These are phyloP conservation scores for Prionace glauca DNA, from an alignment of 2,797 vertebrate species.

Conservation along the genomic window DNA sequence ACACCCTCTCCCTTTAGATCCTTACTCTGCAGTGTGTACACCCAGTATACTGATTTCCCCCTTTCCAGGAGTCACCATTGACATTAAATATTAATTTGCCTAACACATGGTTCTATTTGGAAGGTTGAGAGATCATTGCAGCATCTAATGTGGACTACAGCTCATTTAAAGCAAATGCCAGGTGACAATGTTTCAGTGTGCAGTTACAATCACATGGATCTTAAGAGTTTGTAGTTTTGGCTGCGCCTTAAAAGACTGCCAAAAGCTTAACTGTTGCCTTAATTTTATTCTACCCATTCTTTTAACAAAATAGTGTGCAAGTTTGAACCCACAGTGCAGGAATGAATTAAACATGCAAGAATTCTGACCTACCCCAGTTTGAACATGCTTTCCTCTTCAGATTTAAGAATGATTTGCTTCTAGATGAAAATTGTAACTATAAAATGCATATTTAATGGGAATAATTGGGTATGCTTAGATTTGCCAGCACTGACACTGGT, in stretches of 20 bases:
- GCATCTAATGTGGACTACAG: too few relatives aligned
- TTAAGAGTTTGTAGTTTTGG: background rate
- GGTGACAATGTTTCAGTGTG: background rate
- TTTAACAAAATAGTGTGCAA: background rate
- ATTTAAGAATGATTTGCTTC: background rate
- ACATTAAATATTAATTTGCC: background rate
- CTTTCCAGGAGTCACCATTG: background rate
- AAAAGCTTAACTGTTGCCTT: background rate
- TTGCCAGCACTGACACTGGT: background rate
- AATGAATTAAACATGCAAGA: background rate
- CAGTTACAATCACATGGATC: background rate
- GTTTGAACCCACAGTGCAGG: background rate
- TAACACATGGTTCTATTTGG: background rate
- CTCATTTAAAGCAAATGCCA: background rate
- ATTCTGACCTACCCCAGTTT: background rate
- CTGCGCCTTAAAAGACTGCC: background rate
- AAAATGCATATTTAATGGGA: background rate
- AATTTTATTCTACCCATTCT: background rate
- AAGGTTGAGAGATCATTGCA: background rate
- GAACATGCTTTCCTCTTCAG: background rate
- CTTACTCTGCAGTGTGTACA: background rate
- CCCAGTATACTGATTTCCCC: background rate
- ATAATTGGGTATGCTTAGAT: too few relatives aligned
- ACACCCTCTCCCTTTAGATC: background rate
- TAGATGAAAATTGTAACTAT: background rate